Evolutionary conservation across 2,888 invertebrate genomes (phyloP).

Genomic region (Napeogenes inachia): DNA sequence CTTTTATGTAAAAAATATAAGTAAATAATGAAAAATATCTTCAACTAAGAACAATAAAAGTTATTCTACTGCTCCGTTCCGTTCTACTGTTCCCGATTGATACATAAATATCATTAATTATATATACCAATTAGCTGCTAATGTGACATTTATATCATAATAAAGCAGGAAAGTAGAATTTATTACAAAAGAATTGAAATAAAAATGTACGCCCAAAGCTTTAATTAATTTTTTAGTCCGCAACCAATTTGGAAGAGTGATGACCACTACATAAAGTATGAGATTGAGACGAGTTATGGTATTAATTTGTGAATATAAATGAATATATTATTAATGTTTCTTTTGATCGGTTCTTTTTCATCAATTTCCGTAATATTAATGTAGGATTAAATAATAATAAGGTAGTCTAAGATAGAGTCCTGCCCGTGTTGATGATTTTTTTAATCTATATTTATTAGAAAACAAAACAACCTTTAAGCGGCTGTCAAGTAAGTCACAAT

Average conservation of each 20-base stretch:
- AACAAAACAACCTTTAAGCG: too few species aligned
- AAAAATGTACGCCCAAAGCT: conserved; percentile 4
- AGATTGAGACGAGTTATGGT: not conserved
- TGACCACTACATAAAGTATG: not conserved
- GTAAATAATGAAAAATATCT: not conserved
- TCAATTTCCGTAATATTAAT: too few species aligned
- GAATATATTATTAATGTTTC: too few species aligned
- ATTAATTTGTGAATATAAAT: not conserved
- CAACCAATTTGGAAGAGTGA: conserved; percentile 5
- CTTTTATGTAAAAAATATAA: not conserved
- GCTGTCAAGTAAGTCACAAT: too few species aligned
- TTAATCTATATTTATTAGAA: too few species aligned
- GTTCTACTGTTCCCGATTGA: not conserved
- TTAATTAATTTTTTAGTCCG: conserved; percentile 7
- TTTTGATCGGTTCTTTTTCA: too few species aligned
- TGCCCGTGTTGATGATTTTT: too few species aligned
- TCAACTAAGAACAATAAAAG: not conserved
- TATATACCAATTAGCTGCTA: not conserved
- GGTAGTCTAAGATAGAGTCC: too few species aligned
- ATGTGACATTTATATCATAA: conserved; percentile 5
- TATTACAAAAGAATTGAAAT: conserved; percentile 1
- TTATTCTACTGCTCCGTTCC: not conserved
- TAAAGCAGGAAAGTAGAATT: not conserved
- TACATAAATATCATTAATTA: not conserved
- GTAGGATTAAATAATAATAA: too few species aligned